Percentiles rank a stretch among this genome's conserved stretches.
These are phyloP conservation scores for Karalla daura DNA, from an alignment of 2,797 vertebrate genomes.

Conservation along the genomic window DNA sequence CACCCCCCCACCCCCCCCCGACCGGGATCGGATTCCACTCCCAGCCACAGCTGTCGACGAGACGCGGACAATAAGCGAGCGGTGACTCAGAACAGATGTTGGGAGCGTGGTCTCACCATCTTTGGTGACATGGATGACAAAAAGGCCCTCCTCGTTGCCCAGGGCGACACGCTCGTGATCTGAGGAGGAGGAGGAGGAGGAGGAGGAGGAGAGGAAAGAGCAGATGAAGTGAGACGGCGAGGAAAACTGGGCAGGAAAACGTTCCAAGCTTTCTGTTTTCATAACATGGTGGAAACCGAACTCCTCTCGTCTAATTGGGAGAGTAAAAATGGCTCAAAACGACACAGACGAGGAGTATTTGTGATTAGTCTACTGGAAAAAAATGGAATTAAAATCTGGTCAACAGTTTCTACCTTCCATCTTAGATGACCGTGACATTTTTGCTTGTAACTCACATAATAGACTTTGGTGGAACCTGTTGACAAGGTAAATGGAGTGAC, in stretches of 20 bases:
- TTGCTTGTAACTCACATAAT: too few relatives aligned
- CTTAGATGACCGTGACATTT: too few relatives aligned
- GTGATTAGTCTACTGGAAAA: too few relatives aligned
- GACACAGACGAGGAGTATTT: conserved; percentile 1
- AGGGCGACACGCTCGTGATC: conserved; percentile 98
- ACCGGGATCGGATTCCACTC: too few relatives aligned
- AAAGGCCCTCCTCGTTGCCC: conserved; percentile 98
- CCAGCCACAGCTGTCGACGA: too few relatives aligned
- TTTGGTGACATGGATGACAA: conserved; percentile 97
- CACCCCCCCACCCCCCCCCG: too few relatives aligned
- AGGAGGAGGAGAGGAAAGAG: too few relatives aligned
- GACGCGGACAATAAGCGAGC: background rate
- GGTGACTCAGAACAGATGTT: background rate
- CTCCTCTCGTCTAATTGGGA: background rate
- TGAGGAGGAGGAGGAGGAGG: too few relatives aligned
- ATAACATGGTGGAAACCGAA: background rate
- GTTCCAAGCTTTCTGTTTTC: conserved; percentile 27
- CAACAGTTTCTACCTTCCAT: too few relatives aligned
- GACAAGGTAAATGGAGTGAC: too few relatives aligned
- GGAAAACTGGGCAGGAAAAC: background rate
- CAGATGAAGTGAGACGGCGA: background rate
- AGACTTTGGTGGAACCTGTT: too few relatives aligned
- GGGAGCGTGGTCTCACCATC: conserved; percentile 87
- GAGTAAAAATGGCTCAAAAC: background rate
- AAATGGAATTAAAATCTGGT: too few relatives aligned